Base-by-base conservation (phyloP, 2,797 vertebrate species). In the Pangasius macronema region DNA sequence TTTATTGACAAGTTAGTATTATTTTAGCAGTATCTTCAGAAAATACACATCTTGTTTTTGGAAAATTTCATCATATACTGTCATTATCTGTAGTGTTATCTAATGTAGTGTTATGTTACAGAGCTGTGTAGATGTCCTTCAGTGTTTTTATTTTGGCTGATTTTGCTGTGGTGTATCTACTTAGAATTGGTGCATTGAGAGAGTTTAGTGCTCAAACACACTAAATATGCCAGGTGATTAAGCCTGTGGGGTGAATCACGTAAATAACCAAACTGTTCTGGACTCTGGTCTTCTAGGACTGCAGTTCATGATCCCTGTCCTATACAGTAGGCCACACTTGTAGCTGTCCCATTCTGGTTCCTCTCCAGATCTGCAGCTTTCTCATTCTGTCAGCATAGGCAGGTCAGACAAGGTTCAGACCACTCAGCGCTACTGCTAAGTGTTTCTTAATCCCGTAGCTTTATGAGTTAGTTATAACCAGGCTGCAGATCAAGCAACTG, bases 371-470 rank as follows among this genome's bases (percentile, higher is more conserved):
- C 27, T 82, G 39, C 57, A 82, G 39, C 59, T n/a, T 61, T 63
- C 24, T n/a, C 16, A 22, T 33, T 33, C 14, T 82, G 27, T 82
- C 39, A 46, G 36, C 49, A 42, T 9, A n/a, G 27, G 16, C 39
- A 46, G 59, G 39, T 82, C 80, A 82, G 14, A 27, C 39, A 82
- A 63, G 30, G 89, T 67, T 84, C 84, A 87, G 83, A 67, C 72
- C 89, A 84, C 89, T 89, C 84, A 82, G 72, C 30, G 20, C 75
- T 82, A 73, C 70, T 51, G 80, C 76, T 90, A 88, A 89, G 92
- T 92, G 89, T 88, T 85, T 88, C 85, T 84, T 91, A 88, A 92
- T 92, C 81, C 88, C 84, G 89, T 89, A 82, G 90, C 84, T 63
- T 39, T 39, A 39, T 36, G 55, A 59, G 77, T 59, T 63, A 30